Percentiles rank a stretch among this genome's conserved stretches.
phyloP scores from a whole-genome alignment of 2,113 vertebrate species.

The Oxygymnocypris stewartii region DNA sequence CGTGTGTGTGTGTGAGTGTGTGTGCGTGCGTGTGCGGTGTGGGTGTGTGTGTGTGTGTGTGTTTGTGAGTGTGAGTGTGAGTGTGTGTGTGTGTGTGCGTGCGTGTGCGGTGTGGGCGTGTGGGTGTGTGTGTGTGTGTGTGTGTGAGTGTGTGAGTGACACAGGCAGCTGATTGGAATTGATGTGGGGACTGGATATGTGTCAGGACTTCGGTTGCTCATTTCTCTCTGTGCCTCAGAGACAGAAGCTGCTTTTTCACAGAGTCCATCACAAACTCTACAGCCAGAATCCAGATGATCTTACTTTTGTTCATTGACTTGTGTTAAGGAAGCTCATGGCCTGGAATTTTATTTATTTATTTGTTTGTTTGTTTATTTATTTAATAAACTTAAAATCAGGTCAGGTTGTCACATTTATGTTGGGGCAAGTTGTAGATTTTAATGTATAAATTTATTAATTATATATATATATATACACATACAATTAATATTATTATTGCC shows the following conservation, averaged over 20 bases:
- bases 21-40: no score
- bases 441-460: neutral
- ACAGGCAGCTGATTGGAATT: slow-evolving; percentile 75
- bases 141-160: slow-evolving; percentile 64
- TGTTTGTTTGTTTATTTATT: neutral
- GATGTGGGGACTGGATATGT: slow-evolving; percentile 74
- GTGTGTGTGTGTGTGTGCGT: no score
- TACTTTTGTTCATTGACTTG: neutral
- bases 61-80: no score
- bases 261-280: slow-evolving; percentile 32
- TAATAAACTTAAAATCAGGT: neutral
- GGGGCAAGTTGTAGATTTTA: neutral
- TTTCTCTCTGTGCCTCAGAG: slow-evolving; percentile 68
- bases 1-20: no score
- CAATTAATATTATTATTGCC: no score
- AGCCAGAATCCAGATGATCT: neutral
- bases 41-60: no score
- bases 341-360: no score
- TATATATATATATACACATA: no score
- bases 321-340: no score
- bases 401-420: neutral
- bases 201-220: slow-evolving; percentile 77
- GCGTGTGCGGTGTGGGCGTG: no score
- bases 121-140: neutral
- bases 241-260: slow-evolving; percentile 63